Base-by-base conservation (phyloP, 2,113 vertebrate species). In the Pseudois nayaur region DNA sequence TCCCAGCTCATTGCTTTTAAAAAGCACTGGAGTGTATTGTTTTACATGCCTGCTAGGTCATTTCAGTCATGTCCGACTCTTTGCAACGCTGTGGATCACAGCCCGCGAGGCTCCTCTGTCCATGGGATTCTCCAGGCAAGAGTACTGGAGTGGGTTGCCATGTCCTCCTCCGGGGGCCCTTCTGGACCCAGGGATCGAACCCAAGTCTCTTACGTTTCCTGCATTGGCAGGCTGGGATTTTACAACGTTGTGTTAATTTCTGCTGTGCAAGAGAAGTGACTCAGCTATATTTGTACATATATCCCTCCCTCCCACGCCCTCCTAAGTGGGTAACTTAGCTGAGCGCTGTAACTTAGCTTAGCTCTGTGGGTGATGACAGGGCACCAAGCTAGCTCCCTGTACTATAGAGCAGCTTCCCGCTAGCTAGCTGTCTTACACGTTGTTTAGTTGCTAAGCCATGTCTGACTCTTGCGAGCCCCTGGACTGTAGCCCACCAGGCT, bases 51-150 rank as follows among this genome's bases (percentile, higher is more conserved):
- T 40, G n/a, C 67, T 13, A 23, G n/a, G 67, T 71, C 67, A 40
- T 40, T 23, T 71, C 67, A 71, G n/a, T 40, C 10, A 0, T 40
- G 2, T 12, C n/a, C 0, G 3, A 40, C 67, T 40, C 67, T 23
- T 23, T 40, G 67, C 67, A 40, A 2, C 67, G 19, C 64, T 36
- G 17, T 67, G 17, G 33, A 67, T 71, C n/a, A 71, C 64, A 71
- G 62, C 62, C 15, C 33, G 2, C 62, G 31, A n/a, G 64, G 64
- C 64, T 71, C n/a, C 19, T 36, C n/a, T 36, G 64, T 71, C n/a
- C n/a, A 12, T 36, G n/a, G n/a, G 19, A 23, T 71, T 71, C 64
- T 71, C n/a, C 67, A 40, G n/a, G n/a, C n/a, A 71, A 40, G n/a
- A 71, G 23, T 71, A 23, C 19, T 40, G 67, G 67, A 21, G 1